Percentiles rank a stretch among this genome's conserved stretches.
These are phyloP conservation scores for Idris sp. DNA, from an alignment of 1,140 invertebrate genomes.

Conservation along the genomic window DNA sequence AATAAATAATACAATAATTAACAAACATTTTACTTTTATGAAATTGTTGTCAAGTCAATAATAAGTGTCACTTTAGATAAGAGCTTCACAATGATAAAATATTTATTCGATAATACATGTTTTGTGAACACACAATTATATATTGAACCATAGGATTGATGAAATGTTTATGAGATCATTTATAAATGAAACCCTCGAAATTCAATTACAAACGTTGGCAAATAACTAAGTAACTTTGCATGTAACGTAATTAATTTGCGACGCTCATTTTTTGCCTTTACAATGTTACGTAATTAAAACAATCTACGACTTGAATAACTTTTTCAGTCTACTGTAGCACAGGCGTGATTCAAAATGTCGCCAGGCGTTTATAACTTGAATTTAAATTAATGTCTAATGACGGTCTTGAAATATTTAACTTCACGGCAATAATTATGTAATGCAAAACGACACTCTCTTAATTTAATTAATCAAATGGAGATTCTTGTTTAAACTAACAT, in stretches of 20 bases:
- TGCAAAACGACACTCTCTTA: constrained; percentile 24
- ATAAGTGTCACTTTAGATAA: no score
- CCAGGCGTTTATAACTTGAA: constrained; percentile 11
- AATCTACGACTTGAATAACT: no score
- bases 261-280: constrained; percentile 21
- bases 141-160: constrained; percentile 26
- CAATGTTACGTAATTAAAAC: constrained; percentile 31
- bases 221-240: constrained; percentile 30
- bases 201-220: constrained; percentile 22
- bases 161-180: no score
- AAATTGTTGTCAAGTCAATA: no score
- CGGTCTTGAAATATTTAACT: constrained; percentile 38
- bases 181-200: no score
- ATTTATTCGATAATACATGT: no score
- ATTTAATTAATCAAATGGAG: constrained; percentile 25
- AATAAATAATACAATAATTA: no score
- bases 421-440: constrained; percentile 33
- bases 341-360: constrained; percentile 33
- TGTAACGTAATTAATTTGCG: constrained; percentile 21
- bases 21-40: no score
- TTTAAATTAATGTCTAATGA: constrained; percentile 45
- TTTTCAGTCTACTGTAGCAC: no score
- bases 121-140: constrained; percentile 11
- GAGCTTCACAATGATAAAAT: no score
- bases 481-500: constrained; percentile 9